Conservation (phyloP, 2,888 invertebrate species). For the Vandiemenella viatica region DNA sequence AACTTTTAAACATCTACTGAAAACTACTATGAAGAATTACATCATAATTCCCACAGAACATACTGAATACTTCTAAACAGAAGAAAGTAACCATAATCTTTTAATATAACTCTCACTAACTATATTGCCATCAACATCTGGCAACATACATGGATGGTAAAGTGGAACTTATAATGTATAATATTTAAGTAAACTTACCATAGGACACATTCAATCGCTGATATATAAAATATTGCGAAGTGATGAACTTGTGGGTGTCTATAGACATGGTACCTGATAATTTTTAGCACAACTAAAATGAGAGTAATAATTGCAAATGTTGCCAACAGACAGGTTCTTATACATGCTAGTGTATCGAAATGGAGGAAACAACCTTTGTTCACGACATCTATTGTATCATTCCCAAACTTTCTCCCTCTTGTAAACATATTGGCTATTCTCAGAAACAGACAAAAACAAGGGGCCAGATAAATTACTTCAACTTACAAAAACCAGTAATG, state of each 20-base stretch:
- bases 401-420: constrained; percentile 24
- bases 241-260: constrained; percentile 34
- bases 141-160: not conserved
- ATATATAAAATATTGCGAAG: constrained; percentile 34
- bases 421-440: constrained; percentile 14
- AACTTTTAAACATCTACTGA: no score
- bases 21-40: no score
- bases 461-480: no score
- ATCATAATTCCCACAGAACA: no score
- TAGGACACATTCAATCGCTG: constrained; percentile 30
- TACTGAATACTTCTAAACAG: no score
- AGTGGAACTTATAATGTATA: not conserved
- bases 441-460: no score
- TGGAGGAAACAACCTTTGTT: constrained; percentile 30
- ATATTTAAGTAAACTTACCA: constrained; percentile 26
- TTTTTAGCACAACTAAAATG: constrained; percentile 25
- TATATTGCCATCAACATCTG: not conserved
- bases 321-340: constrained; percentile 30
- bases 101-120: not conserved
- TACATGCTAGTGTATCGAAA: constrained; percentile 31
- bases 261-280: constrained; percentile 30
- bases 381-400: constrained; percentile 29
- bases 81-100: no score
- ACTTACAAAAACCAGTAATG: no score
- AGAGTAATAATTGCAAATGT: constrained; percentile 29